A percentile compares a stretch with the other conserved stretches of the same genome.
phyloP scores from a whole-genome alignment of 2,113 vertebrate species.

The Anguilla rostrata region DNA sequence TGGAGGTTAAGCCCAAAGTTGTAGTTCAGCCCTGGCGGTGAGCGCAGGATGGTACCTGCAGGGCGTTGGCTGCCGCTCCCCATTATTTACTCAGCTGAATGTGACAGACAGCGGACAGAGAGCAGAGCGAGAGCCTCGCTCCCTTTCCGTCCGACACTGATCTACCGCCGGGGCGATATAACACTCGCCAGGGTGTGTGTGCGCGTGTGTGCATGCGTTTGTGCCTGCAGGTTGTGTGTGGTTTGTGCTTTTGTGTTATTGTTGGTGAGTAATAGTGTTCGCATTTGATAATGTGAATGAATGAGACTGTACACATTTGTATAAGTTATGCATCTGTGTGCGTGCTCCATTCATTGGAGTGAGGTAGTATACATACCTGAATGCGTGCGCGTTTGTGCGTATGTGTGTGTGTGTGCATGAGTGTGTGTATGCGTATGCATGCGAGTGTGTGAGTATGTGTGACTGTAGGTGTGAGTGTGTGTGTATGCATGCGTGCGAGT shows the following conservation, averaged over 20 bases:
- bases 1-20: background rate
- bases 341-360: background rate
- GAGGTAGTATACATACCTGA: too few species aligned
- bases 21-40: slow-evolving; percentile 14
- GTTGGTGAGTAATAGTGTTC: background rate
- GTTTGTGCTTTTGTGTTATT: background rate
- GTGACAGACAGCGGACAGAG: slow-evolving; percentile 17
- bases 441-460: background rate
- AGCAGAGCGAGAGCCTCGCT: background rate
- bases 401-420: too few species aligned
- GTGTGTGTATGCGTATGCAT: background rate
- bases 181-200: slow-evolving; percentile 7
- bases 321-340: background rate
- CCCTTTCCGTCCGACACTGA: background rate
- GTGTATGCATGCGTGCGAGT: slow-evolving; percentile 12
- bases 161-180: slow-evolving; percentile 18
- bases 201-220: background rate
- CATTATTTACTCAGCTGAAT: slow-evolving; percentile 41
- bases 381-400: too few species aligned
- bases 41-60: slow-evolving; percentile 16
- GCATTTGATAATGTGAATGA: background rate
- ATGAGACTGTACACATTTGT: too few species aligned
- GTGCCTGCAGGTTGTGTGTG: background rate
- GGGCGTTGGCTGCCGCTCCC: slow-evolving; percentile 23
- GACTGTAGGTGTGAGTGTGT: background rate